Evolutionary conservation across 2,888 invertebrate species (phyloP).

Genomic region (Ophion costatus): DNA sequence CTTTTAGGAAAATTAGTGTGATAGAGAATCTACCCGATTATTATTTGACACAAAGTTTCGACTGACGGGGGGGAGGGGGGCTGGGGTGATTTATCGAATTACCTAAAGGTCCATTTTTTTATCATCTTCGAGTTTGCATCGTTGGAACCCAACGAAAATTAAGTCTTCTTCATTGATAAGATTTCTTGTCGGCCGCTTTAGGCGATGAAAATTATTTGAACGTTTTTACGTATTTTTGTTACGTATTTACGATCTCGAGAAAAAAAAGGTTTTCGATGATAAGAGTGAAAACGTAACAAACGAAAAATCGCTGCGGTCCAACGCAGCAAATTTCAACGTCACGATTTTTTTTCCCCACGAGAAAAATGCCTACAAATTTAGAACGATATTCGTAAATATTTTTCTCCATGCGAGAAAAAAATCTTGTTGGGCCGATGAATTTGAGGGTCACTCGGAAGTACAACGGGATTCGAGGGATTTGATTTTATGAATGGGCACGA

Average conservation of each 20-base stretch:
- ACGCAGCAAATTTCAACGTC: too few relatives aligned
- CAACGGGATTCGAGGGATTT: not conserved
- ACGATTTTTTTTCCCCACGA: too few relatives aligned
- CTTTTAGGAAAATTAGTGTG: constrained; percentile 77
- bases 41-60: not conserved
- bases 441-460: not conserved
- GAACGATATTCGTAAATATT: not conserved
- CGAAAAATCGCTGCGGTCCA: too few relatives aligned
- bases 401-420: not conserved
- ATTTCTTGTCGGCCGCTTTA: too few relatives aligned
- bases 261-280: too few relatives aligned
- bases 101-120: not conserved
- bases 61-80: constrained; percentile 3
- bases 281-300: too few relatives aligned
- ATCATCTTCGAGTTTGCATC: too few relatives aligned
- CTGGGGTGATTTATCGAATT: not conserved
- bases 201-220: too few relatives aligned
- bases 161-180: too few relatives aligned
- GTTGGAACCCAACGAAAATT: too few relatives aligned
- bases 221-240: too few relatives aligned
- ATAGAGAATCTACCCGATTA: constrained; percentile 40
- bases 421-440: constrained; percentile 13
- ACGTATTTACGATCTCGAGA: too few relatives aligned
- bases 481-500: constrained; percentile 6
- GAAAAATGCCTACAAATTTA: not conserved